phyloP scores from a whole-genome alignment of 2,888 invertebrate species.

The Eucriotettix oculatus region DNA sequence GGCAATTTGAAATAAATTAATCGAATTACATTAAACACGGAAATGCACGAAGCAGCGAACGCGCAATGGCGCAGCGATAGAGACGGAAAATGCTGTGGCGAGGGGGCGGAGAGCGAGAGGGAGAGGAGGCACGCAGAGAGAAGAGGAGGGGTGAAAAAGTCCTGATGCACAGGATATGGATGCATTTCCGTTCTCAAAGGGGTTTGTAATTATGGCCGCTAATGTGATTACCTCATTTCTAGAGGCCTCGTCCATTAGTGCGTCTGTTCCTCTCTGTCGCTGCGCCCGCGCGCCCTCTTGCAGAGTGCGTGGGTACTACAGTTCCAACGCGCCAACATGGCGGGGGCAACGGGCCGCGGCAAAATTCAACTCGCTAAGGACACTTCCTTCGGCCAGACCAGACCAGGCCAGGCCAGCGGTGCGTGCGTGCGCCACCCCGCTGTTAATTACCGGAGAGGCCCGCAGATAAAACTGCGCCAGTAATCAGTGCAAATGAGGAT shows the following conservation, averaged over 20 bases:
- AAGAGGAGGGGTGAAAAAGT: conserved; percentile 16
- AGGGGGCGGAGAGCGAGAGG: conserved; percentile 3
- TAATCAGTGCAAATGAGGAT: conserved; percentile 5
- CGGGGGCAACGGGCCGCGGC: too few relatives aligned
- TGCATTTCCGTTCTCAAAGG: conserved; percentile 49
- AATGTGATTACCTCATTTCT: conserved; percentile 43
- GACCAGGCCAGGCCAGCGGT: too few relatives aligned
- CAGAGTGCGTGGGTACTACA: neutral
- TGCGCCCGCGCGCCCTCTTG: neutral
- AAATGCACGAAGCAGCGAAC: conserved; percentile 11
- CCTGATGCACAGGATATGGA: conserved; percentile 43
- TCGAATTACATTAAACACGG: conserved; percentile 14
- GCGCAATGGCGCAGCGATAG: neutral
- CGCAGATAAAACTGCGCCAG: conserved; percentile 2
- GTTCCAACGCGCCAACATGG: too few relatives aligned
- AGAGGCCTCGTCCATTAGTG: conserved; percentile 13
- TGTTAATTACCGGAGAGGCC: neutral
- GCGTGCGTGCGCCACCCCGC: neutral
- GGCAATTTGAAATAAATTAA: conserved; percentile 14
- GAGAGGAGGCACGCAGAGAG: conserved; percentile 3
- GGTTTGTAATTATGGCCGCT: conserved; percentile 45
- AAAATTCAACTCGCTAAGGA: too few relatives aligned
- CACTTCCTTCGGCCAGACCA: too few relatives aligned
- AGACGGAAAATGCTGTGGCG: conserved; percentile 1
- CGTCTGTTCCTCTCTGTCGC: neutral